Conservation (phyloP, 2,888 invertebrate species). For the Pterostichus niger region DNA sequence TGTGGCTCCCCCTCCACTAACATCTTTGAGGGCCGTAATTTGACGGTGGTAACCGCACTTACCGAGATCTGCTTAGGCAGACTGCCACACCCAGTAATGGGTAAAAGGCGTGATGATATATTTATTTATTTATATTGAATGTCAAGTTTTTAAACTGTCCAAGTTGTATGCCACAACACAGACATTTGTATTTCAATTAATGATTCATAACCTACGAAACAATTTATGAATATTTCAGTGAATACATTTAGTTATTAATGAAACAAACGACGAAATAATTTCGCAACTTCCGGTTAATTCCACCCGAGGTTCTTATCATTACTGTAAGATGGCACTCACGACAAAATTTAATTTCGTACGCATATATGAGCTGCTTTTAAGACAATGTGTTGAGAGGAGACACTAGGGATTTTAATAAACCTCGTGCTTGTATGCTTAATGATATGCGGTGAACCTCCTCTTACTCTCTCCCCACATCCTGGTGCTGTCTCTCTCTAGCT, state of each 20-base stretch:
- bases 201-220: no score
- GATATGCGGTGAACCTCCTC: slow-evolving; percentile 6
- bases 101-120: no score
- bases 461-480: background rate
- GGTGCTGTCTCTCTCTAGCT: background rate
- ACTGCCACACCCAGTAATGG: no score
- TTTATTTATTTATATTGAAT: no score
- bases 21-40: no score
- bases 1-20: no score
- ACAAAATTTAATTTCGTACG: slow-evolving; percentile 37
- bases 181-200: no score
- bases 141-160: no score
- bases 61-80: no score
- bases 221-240: background rate
- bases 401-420: slow-evolving; percentile 43
- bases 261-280: slow-evolving; percentile 20
- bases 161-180: no score
- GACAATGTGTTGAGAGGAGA: slow-evolving; percentile 26
- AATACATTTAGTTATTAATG: slow-evolving; percentile 1
- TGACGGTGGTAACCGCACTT: no score
- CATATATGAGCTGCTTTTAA: slow-evolving; percentile 11
- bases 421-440: slow-evolving; percentile 5
- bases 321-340: slow-evolving; percentile 10
- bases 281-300: slow-evolving; percentile 17
- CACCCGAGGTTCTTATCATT: slow-evolving; percentile 19